These are phyloP conservation scores for Halcyon smyrnensis DNA, from an alignment of 2,797 vertebrate genomes.

Conservation along the genomic window DNA sequence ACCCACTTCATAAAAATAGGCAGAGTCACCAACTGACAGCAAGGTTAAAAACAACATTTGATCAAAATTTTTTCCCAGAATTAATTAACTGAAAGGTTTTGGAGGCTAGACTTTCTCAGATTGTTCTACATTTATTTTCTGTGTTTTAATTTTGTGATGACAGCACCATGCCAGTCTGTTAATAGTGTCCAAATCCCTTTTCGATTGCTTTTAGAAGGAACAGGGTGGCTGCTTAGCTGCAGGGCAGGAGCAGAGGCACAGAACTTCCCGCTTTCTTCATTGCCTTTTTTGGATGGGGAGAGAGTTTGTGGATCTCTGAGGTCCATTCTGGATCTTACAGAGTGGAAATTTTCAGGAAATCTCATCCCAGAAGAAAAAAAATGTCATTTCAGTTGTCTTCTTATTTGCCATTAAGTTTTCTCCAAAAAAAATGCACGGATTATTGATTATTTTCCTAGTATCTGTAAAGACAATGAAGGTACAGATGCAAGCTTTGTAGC, in stretches of 20 bases:
- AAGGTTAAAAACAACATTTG: neutral
- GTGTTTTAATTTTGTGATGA: neutral
- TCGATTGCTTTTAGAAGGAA: neutral
- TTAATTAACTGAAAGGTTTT: conserved; percentile 1
- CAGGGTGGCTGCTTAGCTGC: neutral
- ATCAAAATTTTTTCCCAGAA: neutral
- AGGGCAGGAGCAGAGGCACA: neutral
- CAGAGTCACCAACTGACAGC: neutral
- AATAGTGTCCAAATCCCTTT: neutral
- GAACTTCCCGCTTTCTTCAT: neutral
- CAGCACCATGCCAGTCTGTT: neutral
- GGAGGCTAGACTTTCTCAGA: neutral
- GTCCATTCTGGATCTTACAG: neutral
- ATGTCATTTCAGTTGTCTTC: neutral
- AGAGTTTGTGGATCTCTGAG: neutral
- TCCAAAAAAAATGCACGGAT: neutral
- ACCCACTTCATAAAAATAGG: neutral
- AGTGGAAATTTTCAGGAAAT: neutral
- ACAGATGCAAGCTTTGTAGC: neutral
- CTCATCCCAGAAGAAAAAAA: neutral
- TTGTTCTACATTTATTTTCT: conserved; percentile 1
- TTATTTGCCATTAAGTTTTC: neutral
- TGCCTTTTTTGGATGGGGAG: neutral
- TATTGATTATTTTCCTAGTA: neutral
- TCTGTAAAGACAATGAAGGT: neutral